Evolutionary conservation across 2,888 invertebrate genomes (phyloP), one percentile per base, ranked within the genome.

Genomic region (Chloroclystis v-ata): DNA sequence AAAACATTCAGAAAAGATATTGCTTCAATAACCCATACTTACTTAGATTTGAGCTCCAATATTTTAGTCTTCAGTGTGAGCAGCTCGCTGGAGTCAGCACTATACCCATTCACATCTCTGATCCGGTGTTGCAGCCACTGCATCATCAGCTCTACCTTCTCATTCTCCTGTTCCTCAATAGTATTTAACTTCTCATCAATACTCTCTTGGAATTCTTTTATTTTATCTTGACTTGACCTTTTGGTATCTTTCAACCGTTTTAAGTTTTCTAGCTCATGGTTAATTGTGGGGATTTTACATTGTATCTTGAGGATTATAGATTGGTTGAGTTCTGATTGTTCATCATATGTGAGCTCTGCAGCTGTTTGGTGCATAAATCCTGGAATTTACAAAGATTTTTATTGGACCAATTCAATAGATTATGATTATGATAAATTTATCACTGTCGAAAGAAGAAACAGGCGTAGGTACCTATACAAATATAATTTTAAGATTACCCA

Each of bases 41-140:
- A 88, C 88, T 85, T 84, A 7, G 88, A 85, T 51, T 88, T 88
- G n/a, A 81, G 61, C 48, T 85, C 80, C 50, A 87, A 58, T 38
- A 83, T 81, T 48, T 68, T 79, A 4, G 82, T 81, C 54, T 82
- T 86, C 26, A 84, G 52, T 1, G 75, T 74, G 12, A 82, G 54
- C 8, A 83, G 56, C 41, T 86, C 83, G 56, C 72, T 80, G 1
- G 79, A 75, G 46, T 78, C 63, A 28, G 72, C 65, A 47, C 68
- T 77, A 46, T 79, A 84, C 37, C 63, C 69, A 0, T 75, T 66
- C 0, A 81, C 78, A 42, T 83, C 75, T 0, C 67, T 60, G 4
- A 83, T 52, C 14, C 80, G 64, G 44, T 82, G 78, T 42, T 84
- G 78, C 2, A 86, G 67, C 88, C 88, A 88, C 48, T 86, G 78